phyloP scores from a whole-genome alignment of 2,113 vertebrate species.

The Ploceus nigricollis region DNA sequence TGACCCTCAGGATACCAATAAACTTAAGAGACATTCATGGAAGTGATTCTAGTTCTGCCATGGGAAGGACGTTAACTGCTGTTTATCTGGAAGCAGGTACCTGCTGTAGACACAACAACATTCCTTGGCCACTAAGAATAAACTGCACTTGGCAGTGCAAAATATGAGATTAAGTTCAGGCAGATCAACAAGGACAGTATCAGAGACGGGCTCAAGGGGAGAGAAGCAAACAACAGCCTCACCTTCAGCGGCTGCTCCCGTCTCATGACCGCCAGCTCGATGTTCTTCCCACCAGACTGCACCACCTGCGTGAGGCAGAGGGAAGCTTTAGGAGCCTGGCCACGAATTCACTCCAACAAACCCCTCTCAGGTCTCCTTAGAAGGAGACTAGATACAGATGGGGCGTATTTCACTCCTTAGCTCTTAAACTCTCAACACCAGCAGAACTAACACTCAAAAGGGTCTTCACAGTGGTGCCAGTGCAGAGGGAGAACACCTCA shows the following conservation, averaged over 20 bases:
- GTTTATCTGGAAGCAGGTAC: not conserved
- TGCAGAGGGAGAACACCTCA: not conserved
- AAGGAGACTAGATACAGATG: fast-evolving
- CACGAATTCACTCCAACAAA: not conserved
- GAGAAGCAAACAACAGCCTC: not conserved
- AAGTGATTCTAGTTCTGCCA: not conserved
- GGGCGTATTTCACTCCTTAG: fast-evolving
- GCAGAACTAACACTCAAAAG: not conserved
- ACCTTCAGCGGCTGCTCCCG: conserved; percentile 83
- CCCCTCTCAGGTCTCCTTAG: not conserved
- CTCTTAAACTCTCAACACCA: not conserved
- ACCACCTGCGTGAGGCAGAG: conserved; percentile 71
- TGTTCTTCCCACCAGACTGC: conserved; percentile 84
- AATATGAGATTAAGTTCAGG: not conserved
- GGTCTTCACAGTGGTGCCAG: not conserved
- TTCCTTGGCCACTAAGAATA: not conserved
- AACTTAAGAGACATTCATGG: not conserved
- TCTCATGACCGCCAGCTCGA: conserved; percentile 83
- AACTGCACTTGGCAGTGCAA: not conserved
- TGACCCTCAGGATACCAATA: not conserved
- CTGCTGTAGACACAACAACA: not conserved
- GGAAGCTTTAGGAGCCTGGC: not conserved
- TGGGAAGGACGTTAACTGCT: fast-evolving
- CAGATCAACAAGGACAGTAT: not conserved
- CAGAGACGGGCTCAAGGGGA: not conserved